Percentiles rank a stretch among this genome's conserved stretches.
Conservation (phyloP, 2,113 vertebrate genomes). For the Odocoileus virginianus region DNA sequence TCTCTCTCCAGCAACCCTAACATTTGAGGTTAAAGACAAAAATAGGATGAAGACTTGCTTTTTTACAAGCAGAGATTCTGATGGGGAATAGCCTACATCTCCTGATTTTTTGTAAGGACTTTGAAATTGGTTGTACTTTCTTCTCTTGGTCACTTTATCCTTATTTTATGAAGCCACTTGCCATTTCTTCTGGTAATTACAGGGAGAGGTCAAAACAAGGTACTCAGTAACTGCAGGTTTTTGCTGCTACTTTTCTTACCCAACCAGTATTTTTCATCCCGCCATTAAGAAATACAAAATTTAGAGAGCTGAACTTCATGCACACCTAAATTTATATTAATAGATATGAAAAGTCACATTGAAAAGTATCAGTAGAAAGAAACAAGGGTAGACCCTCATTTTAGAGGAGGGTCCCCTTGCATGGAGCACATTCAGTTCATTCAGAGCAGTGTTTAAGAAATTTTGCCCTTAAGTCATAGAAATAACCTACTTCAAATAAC, state of each 20-base stretch:
- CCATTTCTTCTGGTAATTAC: neutral
- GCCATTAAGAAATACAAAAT: neutral
- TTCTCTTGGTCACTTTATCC: neutral
- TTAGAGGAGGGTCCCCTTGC: neutral
- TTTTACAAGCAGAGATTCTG: neutral
- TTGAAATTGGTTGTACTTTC: neutral
- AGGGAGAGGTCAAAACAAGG: neutral
- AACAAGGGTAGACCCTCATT: neutral
- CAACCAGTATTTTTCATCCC: neutral
- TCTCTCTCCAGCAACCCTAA: neutral
- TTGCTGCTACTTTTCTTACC: neutral
- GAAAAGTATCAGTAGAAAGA: neutral
- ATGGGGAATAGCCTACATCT: neutral
- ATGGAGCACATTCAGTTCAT: neutral
- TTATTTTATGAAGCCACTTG: neutral
- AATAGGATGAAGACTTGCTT: neutral
- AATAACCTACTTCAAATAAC: neutral
- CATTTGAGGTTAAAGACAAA: neutral
- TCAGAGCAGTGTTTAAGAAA: neutral
- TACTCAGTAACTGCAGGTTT: neutral
- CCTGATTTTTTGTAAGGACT: neutral
- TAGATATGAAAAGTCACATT: neutral
- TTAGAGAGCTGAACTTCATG: neutral
- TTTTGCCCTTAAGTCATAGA: neutral
- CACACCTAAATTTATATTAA: neutral